These are phyloP conservation scores for Pammene fasciana DNA, from an alignment of 2,888 invertebrate genomes.

Conservation along the genomic window DNA sequence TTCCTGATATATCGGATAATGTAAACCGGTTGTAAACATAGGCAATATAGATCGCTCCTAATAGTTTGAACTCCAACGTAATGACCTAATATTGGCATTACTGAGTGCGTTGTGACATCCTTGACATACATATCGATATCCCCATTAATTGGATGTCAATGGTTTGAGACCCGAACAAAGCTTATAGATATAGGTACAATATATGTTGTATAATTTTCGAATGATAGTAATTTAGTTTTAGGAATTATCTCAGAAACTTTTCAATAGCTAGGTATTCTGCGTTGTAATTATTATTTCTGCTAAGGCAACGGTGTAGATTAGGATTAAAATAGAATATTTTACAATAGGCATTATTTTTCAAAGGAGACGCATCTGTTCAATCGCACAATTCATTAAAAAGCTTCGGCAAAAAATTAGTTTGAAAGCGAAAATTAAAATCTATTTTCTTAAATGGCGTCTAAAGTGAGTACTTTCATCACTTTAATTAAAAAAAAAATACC, in stretches of 20 bases:
- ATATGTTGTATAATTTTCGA: neutral
- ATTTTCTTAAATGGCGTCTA: too few species aligned
- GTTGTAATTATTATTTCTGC: too few species aligned
- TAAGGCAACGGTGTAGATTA: too few species aligned
- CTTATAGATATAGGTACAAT: neutral
- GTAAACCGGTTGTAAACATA: neutral
- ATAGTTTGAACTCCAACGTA: constrained; percentile 21
- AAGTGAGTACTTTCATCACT: too few species aligned
- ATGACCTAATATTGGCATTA: constrained; percentile 18
- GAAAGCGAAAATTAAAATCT: too few species aligned
- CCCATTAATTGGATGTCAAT: constrained; percentile 25
- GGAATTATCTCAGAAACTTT: neutral
- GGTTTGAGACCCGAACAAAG: constrained; percentile 16
- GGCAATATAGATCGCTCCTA: constrained; percentile 15
- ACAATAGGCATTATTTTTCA: too few species aligned
- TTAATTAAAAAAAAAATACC: too few species aligned
- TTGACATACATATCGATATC: constrained; percentile 21
- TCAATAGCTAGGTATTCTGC: too few species aligned
- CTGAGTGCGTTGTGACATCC: constrained; percentile 7
- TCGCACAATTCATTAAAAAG: too few species aligned
- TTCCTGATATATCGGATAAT: neutral
- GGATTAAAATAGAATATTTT: too few species aligned
- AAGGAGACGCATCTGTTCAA: too few species aligned
- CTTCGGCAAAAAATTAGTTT: too few species aligned
- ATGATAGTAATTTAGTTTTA: neutral